These are phyloP conservation scores for Malachius bipustulatus DNA, from an alignment of 2,888 invertebrate genomes.

Conservation along the genomic window DNA sequence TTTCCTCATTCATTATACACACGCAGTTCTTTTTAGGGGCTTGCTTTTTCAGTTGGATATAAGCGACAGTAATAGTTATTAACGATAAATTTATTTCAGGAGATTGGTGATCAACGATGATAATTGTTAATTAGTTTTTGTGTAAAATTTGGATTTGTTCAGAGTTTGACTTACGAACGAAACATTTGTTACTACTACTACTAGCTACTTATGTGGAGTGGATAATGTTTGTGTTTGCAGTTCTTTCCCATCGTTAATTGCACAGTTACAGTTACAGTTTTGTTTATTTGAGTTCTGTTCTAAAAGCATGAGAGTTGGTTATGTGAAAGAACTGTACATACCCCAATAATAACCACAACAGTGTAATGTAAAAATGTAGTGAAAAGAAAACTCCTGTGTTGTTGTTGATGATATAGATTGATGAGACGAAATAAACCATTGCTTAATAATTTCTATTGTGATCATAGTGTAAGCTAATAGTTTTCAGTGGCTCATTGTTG, in stretches of 20 bases:
- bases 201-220: too few species aligned
- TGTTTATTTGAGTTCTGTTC: conserved; percentile 15
- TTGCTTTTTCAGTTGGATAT: too few species aligned
- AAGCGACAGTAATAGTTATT: background rate
- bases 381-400: background rate
- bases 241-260: conserved; percentile 30
- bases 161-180: too few species aligned
- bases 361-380: conserved; percentile 15
- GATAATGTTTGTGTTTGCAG: conserved; percentile 28
- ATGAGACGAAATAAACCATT: too few species aligned
- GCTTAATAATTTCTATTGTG: too few species aligned
- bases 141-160: too few species aligned
- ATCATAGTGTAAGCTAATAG: too few species aligned
- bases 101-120: conserved; percentile 30
- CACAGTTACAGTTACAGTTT: too few species aligned
- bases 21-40: conserved; percentile 3
- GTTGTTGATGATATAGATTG: too few species aligned
- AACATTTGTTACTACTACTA: too few species aligned
- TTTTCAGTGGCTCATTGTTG: too few species aligned
- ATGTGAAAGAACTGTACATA: conserved; percentile 31
- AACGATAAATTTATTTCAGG: conserved; percentile 27
- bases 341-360: too few species aligned
- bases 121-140: conserved; percentile 15
- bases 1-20: background rate
- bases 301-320: background rate